Conservation (phyloP, 2,797 vertebrate genomes). For the Cyclura pinguis region DNA sequence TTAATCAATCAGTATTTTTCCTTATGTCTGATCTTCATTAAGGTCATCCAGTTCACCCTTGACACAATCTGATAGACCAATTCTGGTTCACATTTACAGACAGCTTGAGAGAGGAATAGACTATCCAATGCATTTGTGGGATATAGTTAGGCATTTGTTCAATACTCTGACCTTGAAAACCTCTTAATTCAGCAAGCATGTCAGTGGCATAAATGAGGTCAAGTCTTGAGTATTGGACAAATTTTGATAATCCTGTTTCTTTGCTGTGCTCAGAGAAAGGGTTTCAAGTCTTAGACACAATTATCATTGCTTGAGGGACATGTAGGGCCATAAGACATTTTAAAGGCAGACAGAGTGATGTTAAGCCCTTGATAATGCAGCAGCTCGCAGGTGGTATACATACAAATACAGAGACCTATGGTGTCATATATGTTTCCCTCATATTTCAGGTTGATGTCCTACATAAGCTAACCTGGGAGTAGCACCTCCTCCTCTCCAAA, state of each 20-base stretch:
- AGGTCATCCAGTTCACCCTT: slow-evolving; percentile 39
- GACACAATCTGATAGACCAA: neutral
- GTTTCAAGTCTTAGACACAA: slow-evolving; percentile 29
- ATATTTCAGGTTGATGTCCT: neutral
- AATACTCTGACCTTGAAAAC: slow-evolving; percentile 66
- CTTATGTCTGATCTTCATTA: slow-evolving; percentile 45
- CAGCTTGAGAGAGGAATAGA: neutral
- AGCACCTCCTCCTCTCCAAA: too few relatives aligned
- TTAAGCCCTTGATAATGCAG: slow-evolving; percentile 6
- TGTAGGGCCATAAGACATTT: neutral
- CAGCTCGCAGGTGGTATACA: neutral
- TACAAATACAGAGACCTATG: slow-evolving; percentile 13
- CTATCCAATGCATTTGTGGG: fast-evolving
- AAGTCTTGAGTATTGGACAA: neutral
- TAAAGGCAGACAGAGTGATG: neutral
- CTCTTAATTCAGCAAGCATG: slow-evolving; percentile 38
- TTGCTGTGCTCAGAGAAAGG: slow-evolving; percentile 31
- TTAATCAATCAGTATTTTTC: slow-evolving; percentile 58
- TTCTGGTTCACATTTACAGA: neutral
- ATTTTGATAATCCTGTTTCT: neutral
- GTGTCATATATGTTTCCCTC: neutral
- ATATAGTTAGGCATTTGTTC: slow-evolving; percentile 27
- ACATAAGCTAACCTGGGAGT: neutral
- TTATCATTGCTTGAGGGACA: slow-evolving; percentile 35
- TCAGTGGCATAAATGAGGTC: slow-evolving; percentile 33